Evolutionary conservation across 2,888 invertebrate genomes (phyloP).

Genomic region (Amphipoea lucens): DNA sequence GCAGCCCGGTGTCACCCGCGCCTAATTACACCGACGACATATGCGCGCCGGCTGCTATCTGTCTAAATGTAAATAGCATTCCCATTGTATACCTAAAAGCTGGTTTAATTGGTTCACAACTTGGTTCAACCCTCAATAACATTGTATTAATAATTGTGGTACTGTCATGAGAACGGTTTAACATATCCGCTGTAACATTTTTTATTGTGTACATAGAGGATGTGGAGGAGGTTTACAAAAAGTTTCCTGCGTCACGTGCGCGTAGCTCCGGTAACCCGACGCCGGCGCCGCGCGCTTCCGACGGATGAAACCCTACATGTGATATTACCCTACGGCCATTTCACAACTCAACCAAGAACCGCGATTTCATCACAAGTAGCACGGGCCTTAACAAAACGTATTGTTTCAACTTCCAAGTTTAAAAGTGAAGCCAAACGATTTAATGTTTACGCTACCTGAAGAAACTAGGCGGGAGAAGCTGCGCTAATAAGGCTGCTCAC

Average conservation of each 20-base stretch:
- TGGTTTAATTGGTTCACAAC: slow-evolving; percentile 16
- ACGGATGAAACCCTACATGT: slow-evolving; percentile 81
- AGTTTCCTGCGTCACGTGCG: slow-evolving; percentile 82
- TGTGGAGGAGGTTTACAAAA: slow-evolving; percentile 78
- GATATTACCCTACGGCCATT: slow-evolving; percentile 66
- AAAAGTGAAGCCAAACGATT: slow-evolving; percentile 34
- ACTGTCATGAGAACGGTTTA: slow-evolving; percentile 60
- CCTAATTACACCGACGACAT: slow-evolving; percentile 79
- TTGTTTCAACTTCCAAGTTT: slow-evolving; percentile 37
- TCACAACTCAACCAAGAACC: slow-evolving; percentile 50
- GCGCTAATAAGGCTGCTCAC: slow-evolving; percentile 7
- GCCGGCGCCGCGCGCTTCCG: slow-evolving; percentile 82
- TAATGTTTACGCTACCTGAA: slow-evolving; percentile 31
- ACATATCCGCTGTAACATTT: slow-evolving; percentile 70
- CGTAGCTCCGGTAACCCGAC: slow-evolving; percentile 77
- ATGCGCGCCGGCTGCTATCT: slow-evolving; percentile 74
- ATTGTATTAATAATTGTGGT: slow-evolving; percentile 36
- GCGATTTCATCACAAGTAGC: slow-evolving; percentile 40
- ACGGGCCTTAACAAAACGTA: slow-evolving; percentile 36
- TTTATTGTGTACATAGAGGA: slow-evolving; percentile 73
- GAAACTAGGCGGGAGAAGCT: slow-evolving; percentile 9
- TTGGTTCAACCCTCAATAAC: slow-evolving; percentile 29
- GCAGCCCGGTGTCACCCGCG: slow-evolving; percentile 69
- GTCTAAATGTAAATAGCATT: slow-evolving; percentile 37
- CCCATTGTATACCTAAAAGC: slow-evolving; percentile 24